Evolutionary conservation across 2,797 vertebrate species (phyloP), one percentile per base, ranked within the genome.

Genomic region (Tragelaphus oryx): DNA sequence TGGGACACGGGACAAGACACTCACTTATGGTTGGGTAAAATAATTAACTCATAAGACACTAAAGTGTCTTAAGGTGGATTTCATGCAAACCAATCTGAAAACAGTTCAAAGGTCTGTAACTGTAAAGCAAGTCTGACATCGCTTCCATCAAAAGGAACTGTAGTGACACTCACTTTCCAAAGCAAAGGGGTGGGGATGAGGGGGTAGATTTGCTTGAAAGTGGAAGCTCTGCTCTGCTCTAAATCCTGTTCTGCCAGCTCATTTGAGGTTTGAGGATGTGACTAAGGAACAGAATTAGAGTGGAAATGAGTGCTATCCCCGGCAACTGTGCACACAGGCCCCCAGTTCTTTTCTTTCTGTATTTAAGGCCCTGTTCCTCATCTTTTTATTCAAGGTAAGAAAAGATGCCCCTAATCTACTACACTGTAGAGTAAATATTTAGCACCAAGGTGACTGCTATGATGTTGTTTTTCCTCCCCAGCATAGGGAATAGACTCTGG

Each of bases 1-100:
- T 89, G 85, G 97, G 96, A 97, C 88, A 30, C 88, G 80, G 93
- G 83, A 91, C 90, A 75, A 96, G 96, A 22, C 55, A 52, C 88
- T 95, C 88, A 93, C 97, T 96, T 98, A 93, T 71, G 93, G 86
- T 54, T 94, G 82, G 86, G 89, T 96, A 93, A 92, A 94, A 97
- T 96, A 97, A 97, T 96, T 83, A 97, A 96, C 95, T 76, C 93
- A 91, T 59, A 83, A 94, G 89, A 97, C 86, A 95, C 92, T 71
- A 46, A 92, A 83, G 37, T 37, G 93, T 92, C 95, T 71, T 94
- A 92, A 3, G 85, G 95, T 81, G 96, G 96, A 94, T 93, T 97
- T 87, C 96, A 95, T 89, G 87, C 82, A 97, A 97, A 96, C 92
- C 0, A 6, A 86, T 65, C 86, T 95, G 65, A 91, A 79, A 52